A percentile compares a stretch with the other conserved stretches of the same genome.
Conservation (phyloP, 2,797 vertebrate genomes). For the Hirundo rustica region DNA sequence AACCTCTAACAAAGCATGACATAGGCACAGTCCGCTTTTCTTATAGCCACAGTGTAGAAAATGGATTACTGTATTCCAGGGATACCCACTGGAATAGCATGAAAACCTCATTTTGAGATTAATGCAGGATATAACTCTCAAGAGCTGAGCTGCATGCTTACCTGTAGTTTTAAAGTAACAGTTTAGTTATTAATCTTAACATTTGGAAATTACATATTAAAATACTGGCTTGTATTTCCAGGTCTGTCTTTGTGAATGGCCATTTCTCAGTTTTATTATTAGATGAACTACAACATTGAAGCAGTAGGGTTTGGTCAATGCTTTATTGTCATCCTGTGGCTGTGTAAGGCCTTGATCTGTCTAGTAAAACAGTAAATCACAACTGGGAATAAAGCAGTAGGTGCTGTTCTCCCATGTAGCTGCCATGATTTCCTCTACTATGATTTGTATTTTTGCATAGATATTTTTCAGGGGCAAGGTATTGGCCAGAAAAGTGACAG, state of each 20-base stretch:
- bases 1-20: slow-evolving; percentile 98
- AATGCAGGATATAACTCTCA: slow-evolving; percentile 75
- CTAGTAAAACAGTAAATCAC: background rate
- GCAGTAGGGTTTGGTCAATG: background rate
- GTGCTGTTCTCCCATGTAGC: background rate
- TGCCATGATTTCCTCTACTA: background rate
- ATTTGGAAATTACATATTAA: slow-evolving; percentile 4
- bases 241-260: background rate
- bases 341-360: background rate
- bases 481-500: background rate
- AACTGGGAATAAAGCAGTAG: background rate
- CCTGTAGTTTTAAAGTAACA: slow-evolving; percentile 37
- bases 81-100: slow-evolving; percentile 77
- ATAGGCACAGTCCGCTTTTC: slow-evolving; percentile 84
- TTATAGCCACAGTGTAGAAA: slow-evolving; percentile 89
- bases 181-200: slow-evolving; percentile 18
- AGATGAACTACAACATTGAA: background rate
- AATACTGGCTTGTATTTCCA: background rate
- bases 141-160: slow-evolving; percentile 55
- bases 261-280: background rate
- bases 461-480: background rate
- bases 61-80: slow-evolving; percentile 92
- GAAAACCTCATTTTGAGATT: slow-evolving; percentile 81
- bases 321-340: background rate
- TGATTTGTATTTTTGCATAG: background rate